phyloP scores from a whole-genome alignment of 2,113 vertebrate species.

The Ptyas mucosa region DNA sequence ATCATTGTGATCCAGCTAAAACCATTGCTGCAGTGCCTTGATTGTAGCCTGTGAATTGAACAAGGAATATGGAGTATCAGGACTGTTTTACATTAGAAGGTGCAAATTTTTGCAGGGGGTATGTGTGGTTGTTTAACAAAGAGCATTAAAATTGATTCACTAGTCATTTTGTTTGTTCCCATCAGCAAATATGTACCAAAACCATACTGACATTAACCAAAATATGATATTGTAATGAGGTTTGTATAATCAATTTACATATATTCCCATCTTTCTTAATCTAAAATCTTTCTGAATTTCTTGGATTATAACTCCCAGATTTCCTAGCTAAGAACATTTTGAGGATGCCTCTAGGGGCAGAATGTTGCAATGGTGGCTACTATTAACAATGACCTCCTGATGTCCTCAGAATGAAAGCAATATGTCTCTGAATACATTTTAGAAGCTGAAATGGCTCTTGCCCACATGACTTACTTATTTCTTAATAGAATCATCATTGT shows the following conservation, averaged over 20 bases:
- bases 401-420: neutral
- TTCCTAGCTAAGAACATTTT: neutral
- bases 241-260: neutral
- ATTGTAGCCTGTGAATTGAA: conserved; percentile 23
- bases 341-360: neutral
- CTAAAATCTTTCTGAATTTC: neutral
- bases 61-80: conserved; percentile 20
- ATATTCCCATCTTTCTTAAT: neutral
- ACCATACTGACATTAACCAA: neutral
- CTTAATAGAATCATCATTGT: neutral
- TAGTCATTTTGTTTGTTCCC: neutral
- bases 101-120: conserved; percentile 6
- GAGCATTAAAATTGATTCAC: conserved; percentile 23
- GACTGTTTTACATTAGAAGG: conserved; percentile 1
- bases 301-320: neutral
- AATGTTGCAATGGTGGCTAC: neutral
- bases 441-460: neutral
- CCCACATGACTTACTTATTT: neutral
- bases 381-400: neutral
- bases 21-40: conserved; percentile 18
- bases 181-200: neutral
- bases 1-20: conserved; percentile 19
- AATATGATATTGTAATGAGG: neutral
- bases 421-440: neutral
- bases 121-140: neutral